Base-by-base conservation (phyloP, 2,113 vertebrate species). In the Pelmatolapia mariae region DNA sequence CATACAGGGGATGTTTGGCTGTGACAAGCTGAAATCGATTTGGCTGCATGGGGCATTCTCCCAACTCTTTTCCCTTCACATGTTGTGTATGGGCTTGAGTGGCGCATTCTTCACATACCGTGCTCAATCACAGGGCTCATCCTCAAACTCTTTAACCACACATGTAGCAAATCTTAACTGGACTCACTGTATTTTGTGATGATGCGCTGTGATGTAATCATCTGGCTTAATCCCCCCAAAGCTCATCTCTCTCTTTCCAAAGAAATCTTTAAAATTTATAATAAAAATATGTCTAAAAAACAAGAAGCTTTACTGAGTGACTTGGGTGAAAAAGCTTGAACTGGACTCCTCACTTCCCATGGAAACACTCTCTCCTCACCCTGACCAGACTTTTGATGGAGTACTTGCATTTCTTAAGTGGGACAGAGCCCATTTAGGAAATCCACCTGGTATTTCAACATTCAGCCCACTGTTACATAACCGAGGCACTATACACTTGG, bases 41-140 rank as follows among this genome's bases (percentile, higher is more conserved):
- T 54, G 85, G 54, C 89, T 83, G 81, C 73, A 66, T 38, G 59
- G 88, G 43, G 38, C 73, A 87, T 83, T 82, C 91, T 94, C 89
- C 61, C 88, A 91, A 81, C 92, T 71, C n/a, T 71, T 40, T 71
- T 71, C 12, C n/a, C n/a, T 89, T 83, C 84, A 38, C 84, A 83
- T 68, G 82, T 89, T 87, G 93, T 91, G 92, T 91, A 93, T 22
- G 73, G 89, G 91, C 94, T 93, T 93, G 94, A 95, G 95, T 63
- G 40, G 53, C 84, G 93, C 95, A 95, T 95, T 95, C 92, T 86
- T 94, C 79, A 87, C 91, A 95, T 95, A 88, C 93, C 90, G 47
- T 57, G 90, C 82, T 83, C 87, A 89, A 89, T 95, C 92, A 87
- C 92, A 92, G 93, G 80, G 88, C 76, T 78, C 45, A 5, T 78